Conservation (phyloP, 2,113 vertebrate species). For the Vulpes ferrilata region DNA sequence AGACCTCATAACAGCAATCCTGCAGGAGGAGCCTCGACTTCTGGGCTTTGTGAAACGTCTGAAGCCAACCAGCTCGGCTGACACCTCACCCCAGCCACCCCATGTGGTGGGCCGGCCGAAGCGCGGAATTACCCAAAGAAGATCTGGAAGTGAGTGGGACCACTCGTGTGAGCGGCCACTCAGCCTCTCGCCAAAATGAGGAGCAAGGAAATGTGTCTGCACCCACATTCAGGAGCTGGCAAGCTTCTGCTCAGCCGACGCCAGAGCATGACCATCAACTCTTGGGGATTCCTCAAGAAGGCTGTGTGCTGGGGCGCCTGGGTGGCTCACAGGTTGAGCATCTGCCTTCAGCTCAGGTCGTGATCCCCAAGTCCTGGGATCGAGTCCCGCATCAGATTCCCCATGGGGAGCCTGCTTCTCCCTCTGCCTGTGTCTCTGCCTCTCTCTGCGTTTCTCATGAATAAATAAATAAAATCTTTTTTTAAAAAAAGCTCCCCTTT, state of each 20-base stretch:
- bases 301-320: neutral
- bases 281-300: neutral
- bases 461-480: too few relatives aligned
- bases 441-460: too few relatives aligned
- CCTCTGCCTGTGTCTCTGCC: too few relatives aligned
- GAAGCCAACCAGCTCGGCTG: neutral
- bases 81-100: fast-evolving
- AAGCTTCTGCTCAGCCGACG: neutral
- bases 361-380: too few relatives aligned
- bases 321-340: too few relatives aligned
- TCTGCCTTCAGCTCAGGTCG: too few relatives aligned
- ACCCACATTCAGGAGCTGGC: neutral
- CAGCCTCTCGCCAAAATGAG: neutral
- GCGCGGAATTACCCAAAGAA: neutral
- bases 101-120: too few relatives aligned
- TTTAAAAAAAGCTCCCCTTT: too few relatives aligned
- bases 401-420: too few relatives aligned
- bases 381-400: too few relatives aligned
- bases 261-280: neutral
- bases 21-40: neutral
- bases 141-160: neutral
- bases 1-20: neutral
- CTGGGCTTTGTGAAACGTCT: neutral
- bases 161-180: fast-evolving
- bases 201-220: neutral